Evolutionary conservation across 2,113 vertebrate species (phyloP).

Genomic region (Calidris pygmaea): DNA sequence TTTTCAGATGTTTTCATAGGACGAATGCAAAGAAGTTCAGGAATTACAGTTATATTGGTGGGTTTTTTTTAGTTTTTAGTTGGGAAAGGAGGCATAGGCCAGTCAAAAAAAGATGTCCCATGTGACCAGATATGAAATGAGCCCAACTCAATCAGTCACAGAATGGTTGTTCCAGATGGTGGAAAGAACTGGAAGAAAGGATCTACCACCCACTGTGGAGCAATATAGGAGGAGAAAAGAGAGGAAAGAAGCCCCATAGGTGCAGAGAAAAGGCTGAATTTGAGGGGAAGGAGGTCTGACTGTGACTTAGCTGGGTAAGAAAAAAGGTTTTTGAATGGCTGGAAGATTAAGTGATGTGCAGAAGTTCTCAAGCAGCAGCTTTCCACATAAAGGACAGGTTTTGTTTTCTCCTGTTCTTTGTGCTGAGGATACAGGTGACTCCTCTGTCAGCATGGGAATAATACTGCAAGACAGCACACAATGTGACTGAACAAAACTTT

Average conservation of each 20-base stretch:
- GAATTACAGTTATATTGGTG: background rate
- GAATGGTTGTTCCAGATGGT: background rate
- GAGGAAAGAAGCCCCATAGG: background rate
- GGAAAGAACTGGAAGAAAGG: background rate
- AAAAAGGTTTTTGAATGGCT: background rate
- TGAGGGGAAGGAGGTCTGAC: background rate
- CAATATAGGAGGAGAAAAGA: background rate
- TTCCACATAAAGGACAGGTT: background rate
- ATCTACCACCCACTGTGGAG: background rate
- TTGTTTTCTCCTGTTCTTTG: background rate
- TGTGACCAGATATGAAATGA: background rate
- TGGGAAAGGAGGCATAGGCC: background rate
- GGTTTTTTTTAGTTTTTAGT: background rate
- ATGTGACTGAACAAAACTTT: background rate
- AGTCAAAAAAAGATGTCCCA: background rate
- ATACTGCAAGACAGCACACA: background rate
- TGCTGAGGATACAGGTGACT: background rate
- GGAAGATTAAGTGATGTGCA: background rate
- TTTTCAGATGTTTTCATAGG: background rate
- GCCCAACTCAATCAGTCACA: background rate
- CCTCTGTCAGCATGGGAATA: background rate
- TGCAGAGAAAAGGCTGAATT: background rate
- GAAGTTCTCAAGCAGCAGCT: background rate
- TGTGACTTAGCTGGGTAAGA: background rate
- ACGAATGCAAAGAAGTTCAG: background rate